Conservation (phyloP, 2,888 invertebrate genomes). For the Drosophila neutralis region DNA sequence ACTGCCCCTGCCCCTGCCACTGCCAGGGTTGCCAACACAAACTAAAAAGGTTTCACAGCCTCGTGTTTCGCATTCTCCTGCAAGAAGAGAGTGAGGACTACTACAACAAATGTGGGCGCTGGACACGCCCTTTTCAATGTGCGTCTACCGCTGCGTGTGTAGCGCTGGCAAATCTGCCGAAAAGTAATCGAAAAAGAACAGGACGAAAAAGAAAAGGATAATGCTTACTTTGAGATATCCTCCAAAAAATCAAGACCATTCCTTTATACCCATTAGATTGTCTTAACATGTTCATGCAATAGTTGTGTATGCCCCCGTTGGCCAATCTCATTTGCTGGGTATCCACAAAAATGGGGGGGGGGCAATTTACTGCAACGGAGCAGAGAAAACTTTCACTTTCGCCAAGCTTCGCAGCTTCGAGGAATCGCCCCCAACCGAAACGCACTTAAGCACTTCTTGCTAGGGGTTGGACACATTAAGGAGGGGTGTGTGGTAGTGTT, state of each 20-base stretch:
- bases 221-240: constrained; percentile 1
- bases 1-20: constrained; percentile 3
- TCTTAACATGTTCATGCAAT: background rate
- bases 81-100: background rate
- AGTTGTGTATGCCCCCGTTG: background rate
- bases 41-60: background rate
- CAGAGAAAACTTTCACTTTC: constrained; percentile 55
- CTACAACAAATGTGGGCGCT: constrained; percentile 1
- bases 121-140: constrained; percentile 45
- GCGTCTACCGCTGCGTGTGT: constrained; percentile 17
- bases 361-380: constrained; percentile 34
- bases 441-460: constrained; percentile 31
- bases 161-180: constrained; percentile 36
- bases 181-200: constrained; percentile 30
- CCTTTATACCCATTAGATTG: background rate
- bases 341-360: constrained; percentile 4
- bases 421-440: constrained; percentile 9
- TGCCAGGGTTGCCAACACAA: constrained; percentile 14
- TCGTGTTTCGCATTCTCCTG: background rate
- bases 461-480: background rate
- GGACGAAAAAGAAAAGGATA: background rate
- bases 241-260: background rate
- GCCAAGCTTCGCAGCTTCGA: constrained; percentile 5
- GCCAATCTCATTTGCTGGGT: constrained; percentile 13
- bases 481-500: background rate